Evolutionary conservation across 2,113 vertebrate species (phyloP), one percentile per base, ranked within the genome.

Genomic region (Hemibagrus wyckioides): DNA sequence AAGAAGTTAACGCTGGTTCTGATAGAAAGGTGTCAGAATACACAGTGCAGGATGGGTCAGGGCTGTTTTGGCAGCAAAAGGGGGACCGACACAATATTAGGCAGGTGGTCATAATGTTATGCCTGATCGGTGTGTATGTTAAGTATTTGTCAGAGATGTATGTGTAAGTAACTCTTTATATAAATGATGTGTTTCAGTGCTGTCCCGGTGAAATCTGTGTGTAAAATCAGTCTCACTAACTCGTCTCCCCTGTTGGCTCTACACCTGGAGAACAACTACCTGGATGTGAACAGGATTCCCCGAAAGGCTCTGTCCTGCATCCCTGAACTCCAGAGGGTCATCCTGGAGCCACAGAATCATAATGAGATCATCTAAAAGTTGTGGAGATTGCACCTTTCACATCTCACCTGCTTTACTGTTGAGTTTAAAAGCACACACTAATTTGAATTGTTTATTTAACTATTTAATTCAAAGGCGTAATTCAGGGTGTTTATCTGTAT

Each of bases 191-290:
- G 14, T 87, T 92, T 7, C 90, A 97, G 96, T 90, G 86, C 92
- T 1, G 76, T 97, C 87, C 94, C 92, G 28, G 88, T 92, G 86
- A 96, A 96, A 93, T 95, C 93, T 21, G 90, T 97, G 87, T 97
- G 96, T 88, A 96, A 96, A 89, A 94, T 93, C 0, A 82, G 67
- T 21, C 92, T 94, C 81, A 86, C 92, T 10, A 94, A 92, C 73
- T 86, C 93, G 54, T 97, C 96, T 57, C 93, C 87, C 3, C 92
- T 97, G 92, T 86, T 94, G 85, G 93, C 93, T 1, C 89, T 95
- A 23, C 95, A 94, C 89, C 93, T 97, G 89, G 96, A 97, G 92
- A 95, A 96, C 90, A 97, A 96, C 87, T 90, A 94, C 67, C 94
- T 96, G 21, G 91, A 96, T 8, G 86, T 91, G 13, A 90, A 89